A percentile compares a stretch with the other conserved stretches of the same genome.
These are phyloP conservation scores for Falcunculus frontatus DNA, from an alignment of 2,113 vertebrate species.

Conservation along the genomic window DNA sequence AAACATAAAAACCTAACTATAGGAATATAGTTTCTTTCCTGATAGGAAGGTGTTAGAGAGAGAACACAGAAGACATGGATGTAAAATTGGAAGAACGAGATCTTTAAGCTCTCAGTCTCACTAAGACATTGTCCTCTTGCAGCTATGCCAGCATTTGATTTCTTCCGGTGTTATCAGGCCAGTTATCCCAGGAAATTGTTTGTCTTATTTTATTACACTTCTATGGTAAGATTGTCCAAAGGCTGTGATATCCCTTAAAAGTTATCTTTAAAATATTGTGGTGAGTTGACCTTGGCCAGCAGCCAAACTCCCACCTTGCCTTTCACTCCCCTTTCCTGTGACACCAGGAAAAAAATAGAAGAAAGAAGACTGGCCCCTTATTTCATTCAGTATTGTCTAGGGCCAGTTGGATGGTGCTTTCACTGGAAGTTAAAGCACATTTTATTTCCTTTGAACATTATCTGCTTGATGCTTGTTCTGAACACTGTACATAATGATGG, in stretches of 20 bases:
- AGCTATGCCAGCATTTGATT: not conserved
- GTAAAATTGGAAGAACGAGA: not conserved
- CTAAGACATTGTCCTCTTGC: not conserved
- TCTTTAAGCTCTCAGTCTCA: not conserved
- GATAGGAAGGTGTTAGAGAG: not conserved
- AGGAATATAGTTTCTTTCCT: not conserved
- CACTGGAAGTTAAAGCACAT: not conserved
- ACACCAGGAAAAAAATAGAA: not conserved
- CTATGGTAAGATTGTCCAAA: not conserved
- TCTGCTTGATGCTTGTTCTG: not conserved
- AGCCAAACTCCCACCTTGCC: not conserved
- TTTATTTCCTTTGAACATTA: not conserved
- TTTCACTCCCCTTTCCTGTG: not conserved
- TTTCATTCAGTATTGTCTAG: not conserved
- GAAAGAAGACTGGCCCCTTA: not conserved
- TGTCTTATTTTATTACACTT: not conserved
- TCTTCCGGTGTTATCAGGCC: not conserved
- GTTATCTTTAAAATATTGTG: not conserved
- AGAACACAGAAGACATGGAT: not conserved
- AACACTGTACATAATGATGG: not conserved
- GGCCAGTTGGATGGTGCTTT: not conserved
- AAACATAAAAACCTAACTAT: not conserved
- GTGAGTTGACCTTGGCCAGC: not conserved
- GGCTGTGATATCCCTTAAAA: not conserved
- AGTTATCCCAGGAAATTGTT: not conserved